Conservation (phyloP, 2,888 invertebrate species). For the Eulithis prunata region DNA sequence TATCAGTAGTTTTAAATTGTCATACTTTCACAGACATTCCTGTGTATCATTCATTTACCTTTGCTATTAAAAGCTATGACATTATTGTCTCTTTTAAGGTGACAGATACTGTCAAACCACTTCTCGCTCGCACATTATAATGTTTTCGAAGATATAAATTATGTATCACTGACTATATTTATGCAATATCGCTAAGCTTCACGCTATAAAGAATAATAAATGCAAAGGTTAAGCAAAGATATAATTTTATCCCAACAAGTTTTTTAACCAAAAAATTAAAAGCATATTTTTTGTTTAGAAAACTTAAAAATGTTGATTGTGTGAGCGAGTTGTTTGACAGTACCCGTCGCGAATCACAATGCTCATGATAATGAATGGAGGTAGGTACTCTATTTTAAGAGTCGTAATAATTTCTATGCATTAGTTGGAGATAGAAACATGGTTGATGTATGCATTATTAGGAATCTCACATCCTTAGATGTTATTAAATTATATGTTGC, state of each 20-base stretch:
- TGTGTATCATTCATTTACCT: constrained; percentile 32
- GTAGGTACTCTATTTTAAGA: constrained; percentile 42
- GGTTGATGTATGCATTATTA: constrained; percentile 51
- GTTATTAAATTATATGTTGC: constrained; percentile 58
- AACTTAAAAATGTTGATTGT: too few species aligned
- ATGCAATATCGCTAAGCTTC: too few species aligned
- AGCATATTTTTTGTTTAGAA: too few species aligned
- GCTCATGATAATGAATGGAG: constrained; percentile 40
- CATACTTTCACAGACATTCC: constrained; percentile 43
- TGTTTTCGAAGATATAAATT: too few species aligned
- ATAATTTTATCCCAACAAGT: too few species aligned
- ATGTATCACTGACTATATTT: too few species aligned
- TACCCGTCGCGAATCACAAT: constrained; percentile 8
- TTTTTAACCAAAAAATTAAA: too few species aligned
- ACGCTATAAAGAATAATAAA: too few species aligned
- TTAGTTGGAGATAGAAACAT: constrained; percentile 40
- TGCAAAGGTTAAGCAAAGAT: too few species aligned
- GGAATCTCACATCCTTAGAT: constrained; percentile 61
- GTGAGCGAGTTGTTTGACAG: too few species aligned
- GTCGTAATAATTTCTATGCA: constrained; percentile 3
- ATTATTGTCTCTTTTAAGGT: constrained; percentile 23
- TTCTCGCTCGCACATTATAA: too few species aligned
- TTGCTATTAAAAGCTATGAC: constrained; percentile 21
- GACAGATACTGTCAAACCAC: too few species aligned
- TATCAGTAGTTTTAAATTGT: constrained; percentile 15